Conservation (phyloP, 1,140 invertebrate genomes). For the Drosophila funebris region DNA sequence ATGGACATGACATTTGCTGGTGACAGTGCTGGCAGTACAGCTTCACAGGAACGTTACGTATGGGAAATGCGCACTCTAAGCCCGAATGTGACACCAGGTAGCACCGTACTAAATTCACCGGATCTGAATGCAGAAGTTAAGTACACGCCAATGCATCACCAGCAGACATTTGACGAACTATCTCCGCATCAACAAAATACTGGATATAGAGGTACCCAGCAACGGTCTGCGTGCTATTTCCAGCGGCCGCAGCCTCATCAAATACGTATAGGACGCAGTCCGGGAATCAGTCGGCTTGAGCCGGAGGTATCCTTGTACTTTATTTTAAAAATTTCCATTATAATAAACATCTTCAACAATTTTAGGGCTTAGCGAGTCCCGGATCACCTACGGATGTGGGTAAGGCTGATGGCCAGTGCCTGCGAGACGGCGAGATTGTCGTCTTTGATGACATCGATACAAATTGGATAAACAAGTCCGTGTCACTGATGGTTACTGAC, state of each 20-base stretch:
- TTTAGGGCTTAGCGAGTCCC: conserved; percentile 68
- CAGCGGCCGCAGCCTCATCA: conserved; percentile 76
- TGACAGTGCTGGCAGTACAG: conserved; percentile 13
- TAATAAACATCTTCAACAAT: not conserved
- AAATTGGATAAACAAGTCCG: conserved; percentile 85
- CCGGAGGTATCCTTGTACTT: conserved; percentile 41
- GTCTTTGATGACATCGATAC: conserved; percentile 93
- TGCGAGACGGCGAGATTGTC: conserved; percentile 87
- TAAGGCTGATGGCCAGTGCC: conserved; percentile 69
- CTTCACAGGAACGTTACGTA: conserved; percentile 75
- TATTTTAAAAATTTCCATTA: not conserved
- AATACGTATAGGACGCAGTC: conserved; percentile 78
- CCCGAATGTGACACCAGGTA: conserved; percentile 81
- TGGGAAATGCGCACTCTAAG: conserved; percentile 83
- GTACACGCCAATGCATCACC: conserved; percentile 55
- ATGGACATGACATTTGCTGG: conserved; percentile 55
- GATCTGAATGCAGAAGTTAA: conserved; percentile 74
- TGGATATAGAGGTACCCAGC: conserved; percentile 13
- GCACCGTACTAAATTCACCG: conserved; percentile 82
- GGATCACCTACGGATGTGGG: conserved; percentile 80
- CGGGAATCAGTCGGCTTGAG: conserved; percentile 78
- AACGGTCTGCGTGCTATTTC: conserved; percentile 46
- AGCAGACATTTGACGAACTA: conserved; percentile 31
- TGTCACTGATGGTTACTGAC: conserved; percentile 10
- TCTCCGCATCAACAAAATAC: conserved; percentile 32